Base-by-base conservation (phyloP, 64 coral and sea anemone species). In the Dendrophyllia cribrosa region DNA sequence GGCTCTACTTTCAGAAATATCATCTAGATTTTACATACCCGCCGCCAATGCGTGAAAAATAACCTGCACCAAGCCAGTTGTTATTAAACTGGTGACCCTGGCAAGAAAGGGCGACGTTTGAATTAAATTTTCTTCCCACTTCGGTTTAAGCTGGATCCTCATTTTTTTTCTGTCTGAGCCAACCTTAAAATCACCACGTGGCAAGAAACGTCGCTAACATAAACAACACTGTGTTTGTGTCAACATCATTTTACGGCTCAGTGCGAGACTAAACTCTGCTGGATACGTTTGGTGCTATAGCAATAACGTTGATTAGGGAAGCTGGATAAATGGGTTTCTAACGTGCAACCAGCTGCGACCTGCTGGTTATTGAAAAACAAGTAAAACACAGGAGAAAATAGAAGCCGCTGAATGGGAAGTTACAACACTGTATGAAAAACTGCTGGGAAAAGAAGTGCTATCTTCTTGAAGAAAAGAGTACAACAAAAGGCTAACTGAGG, bases 161-260 rank as follows among this genome's bases (percentile, higher is more conserved):
- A 19, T 20, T 5, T 8, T 17, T 17, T 6, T 64, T 64, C 19
- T 64, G 0, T 19, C 61, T 7, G 5, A 19, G 22, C 20, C 9
- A 3, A 59, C 55, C 52, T 60, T 17, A 9, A n/a, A 22, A 84
- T 12, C 12, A 49, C 80, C 80, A 84, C 80, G 80, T 84, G 80
- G 80, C 80, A 66, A 45, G 21, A 48, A 20, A 65, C 15, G 59
- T 47, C 59, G 14, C 59, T 12, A 6, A n/a, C 15, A 19, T 50
- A 47, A 43, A 66, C n/a, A 67, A 50, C 80, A 47, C 4, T 50
- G 26, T 79, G 23, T 79, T 58, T 56, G 22, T 68, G 60, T 51
- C 8, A 17, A 12, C 43, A 43, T 9, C 34, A 59, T 82, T 47
- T 82, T 67, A 22, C 50, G 46, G 45, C 72, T 47, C 20, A 45